These are phyloP conservation scores for Sapajus apella DNA, from an alignment of 2,113 vertebrate species.

Conservation along the genomic window DNA sequence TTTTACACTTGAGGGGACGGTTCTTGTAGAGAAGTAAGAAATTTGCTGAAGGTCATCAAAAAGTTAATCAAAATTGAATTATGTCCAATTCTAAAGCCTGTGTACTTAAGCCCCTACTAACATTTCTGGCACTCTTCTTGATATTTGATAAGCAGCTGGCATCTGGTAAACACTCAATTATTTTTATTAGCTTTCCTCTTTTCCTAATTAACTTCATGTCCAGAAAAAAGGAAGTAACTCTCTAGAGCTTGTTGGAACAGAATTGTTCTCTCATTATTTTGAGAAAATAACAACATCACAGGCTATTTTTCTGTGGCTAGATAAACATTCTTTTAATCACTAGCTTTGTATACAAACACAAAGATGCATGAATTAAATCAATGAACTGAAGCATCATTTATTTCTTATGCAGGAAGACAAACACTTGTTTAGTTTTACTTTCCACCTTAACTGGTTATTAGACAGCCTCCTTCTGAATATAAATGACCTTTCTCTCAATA, in stretches of 20 bases:
- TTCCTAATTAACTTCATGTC: slow-evolving; percentile 32
- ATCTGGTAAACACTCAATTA: slow-evolving; percentile 34
- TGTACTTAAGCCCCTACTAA: background rate
- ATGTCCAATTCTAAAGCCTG: background rate
- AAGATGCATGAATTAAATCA: background rate
- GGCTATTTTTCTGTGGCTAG: background rate
- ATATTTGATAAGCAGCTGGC: background rate
- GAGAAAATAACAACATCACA: background rate
- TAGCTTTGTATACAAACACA: background rate
- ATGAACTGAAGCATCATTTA: background rate
- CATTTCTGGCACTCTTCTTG: background rate
- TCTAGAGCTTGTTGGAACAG: background rate
- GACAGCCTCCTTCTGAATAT: background rate
- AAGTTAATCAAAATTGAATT: background rate
- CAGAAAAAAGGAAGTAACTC: background rate
- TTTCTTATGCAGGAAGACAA: background rate
- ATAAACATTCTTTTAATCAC: slow-evolving; percentile 32
- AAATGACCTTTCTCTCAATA: background rate
- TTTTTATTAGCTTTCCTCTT: slow-evolving; percentile 49
- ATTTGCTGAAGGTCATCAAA: background rate
- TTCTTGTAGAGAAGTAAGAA: background rate
- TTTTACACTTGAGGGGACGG: background rate
- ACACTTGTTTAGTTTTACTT: background rate
- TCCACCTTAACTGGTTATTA: background rate
- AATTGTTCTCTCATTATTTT: slow-evolving; percentile 14